Conservation (phyloP, 2,888 invertebrate genomes). For the Tricholauxania praeusta region DNA sequence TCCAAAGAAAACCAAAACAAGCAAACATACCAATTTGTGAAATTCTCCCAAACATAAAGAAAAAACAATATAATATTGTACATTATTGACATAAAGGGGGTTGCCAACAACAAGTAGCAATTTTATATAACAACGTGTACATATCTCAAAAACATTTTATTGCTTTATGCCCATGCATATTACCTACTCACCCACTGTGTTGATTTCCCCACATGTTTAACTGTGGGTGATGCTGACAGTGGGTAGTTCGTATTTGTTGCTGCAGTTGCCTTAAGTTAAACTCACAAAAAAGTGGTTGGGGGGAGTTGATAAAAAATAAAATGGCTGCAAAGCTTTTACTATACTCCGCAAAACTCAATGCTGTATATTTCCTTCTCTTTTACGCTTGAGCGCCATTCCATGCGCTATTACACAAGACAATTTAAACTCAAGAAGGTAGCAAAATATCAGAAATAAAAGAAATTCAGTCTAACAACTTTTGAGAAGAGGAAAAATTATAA, state of each 20-base stretch:
- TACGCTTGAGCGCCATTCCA: slow-evolving; percentile 14
- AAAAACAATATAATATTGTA: too few relatives aligned
- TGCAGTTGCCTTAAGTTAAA: background rate
- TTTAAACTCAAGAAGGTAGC: background rate
- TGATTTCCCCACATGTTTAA: slow-evolving; percentile 53
- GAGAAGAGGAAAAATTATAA: slow-evolving; percentile 13
- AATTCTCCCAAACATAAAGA: too few relatives aligned
- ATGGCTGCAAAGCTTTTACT: slow-evolving; percentile 61
- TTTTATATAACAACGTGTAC: too few relatives aligned
- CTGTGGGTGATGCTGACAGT: slow-evolving; percentile 55
- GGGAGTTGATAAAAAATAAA: slow-evolving; percentile 53
- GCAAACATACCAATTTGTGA: too few relatives aligned
- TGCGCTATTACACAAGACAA: slow-evolving; percentile 33
- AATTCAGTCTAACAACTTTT: background rate
- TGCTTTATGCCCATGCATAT: too few relatives aligned
- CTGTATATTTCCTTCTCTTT: slow-evolving; percentile 46
- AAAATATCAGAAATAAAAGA: background rate
- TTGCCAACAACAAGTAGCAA: too few relatives aligned
- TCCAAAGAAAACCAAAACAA: too few relatives aligned
- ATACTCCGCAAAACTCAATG: slow-evolving; percentile 61
- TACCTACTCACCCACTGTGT: slow-evolving; percentile 1
- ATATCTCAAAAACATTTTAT: too few relatives aligned
- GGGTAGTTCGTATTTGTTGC: background rate
- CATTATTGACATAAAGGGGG: too few relatives aligned
- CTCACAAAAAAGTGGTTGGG: background rate